Conservation (phyloP, 2,888 invertebrate species). For the Cheilosia pagana region DNA sequence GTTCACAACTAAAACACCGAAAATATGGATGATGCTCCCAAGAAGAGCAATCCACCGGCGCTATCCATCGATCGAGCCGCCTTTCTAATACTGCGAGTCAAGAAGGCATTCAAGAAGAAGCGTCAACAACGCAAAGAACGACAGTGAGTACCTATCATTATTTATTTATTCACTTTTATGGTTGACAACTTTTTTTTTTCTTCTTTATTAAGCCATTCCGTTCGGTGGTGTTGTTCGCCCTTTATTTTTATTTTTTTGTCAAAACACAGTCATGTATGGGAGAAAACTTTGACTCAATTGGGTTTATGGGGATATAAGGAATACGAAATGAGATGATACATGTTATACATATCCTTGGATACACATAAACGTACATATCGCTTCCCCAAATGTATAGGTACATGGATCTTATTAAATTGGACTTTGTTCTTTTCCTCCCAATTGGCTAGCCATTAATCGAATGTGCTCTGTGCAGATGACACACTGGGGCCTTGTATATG, state of each 20-base stretch:
- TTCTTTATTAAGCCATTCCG: slow-evolving; percentile 15
- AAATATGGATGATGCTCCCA: slow-evolving; percentile 79
- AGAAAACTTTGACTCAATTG: slow-evolving; percentile 46
- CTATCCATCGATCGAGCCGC: slow-evolving; percentile 95
- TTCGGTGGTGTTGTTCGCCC: neutral
- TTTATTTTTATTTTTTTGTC: neutral
- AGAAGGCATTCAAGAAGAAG: slow-evolving; percentile 95
- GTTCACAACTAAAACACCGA: neutral
- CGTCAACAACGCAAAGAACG: slow-evolving; percentile 93
- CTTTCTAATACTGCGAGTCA: slow-evolving; percentile 93
- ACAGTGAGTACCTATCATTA: slow-evolving; percentile 86
- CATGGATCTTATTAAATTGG: slow-evolving; percentile 56
- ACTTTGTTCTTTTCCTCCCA: slow-evolving; percentile 35
- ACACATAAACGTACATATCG: neutral
- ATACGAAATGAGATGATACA: slow-evolving; percentile 54
- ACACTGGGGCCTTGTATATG: slow-evolving; percentile 48
- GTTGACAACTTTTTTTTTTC: neutral
- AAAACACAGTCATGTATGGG: slow-evolving; percentile 35
- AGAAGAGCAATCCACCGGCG: slow-evolving; percentile 83
- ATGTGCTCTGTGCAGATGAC: slow-evolving; percentile 44
- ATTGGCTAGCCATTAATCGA: slow-evolving; percentile 45
- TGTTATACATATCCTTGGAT: neutral
- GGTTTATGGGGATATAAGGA: slow-evolving; percentile 31
- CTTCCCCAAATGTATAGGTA: slow-evolving; percentile 10
- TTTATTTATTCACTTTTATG: slow-evolving; percentile 23